Conservation (phyloP, 2,888 invertebrate species). For the Esperia sulphurella region DNA sequence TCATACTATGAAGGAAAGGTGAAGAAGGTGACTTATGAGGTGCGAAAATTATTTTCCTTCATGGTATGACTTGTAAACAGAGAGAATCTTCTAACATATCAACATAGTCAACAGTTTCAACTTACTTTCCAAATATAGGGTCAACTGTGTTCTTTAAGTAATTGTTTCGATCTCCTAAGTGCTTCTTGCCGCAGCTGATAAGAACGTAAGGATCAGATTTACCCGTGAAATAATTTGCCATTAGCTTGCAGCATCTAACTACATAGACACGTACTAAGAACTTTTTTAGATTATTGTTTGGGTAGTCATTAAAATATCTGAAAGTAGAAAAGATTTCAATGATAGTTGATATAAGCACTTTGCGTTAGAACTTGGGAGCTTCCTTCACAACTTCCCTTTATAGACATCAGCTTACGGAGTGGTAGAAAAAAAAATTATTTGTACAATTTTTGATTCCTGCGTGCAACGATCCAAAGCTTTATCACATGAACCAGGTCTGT, state of each 20-base stretch:
- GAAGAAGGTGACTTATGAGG: too few relatives aligned
- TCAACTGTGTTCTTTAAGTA: conserved; percentile 86
- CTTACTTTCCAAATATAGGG: conserved; percentile 89
- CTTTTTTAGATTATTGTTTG: conserved; percentile 79
- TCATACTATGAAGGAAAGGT: too few relatives aligned
- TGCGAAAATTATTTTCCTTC: too few relatives aligned
- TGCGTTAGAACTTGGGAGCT: too few relatives aligned
- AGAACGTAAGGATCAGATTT: conserved; percentile 89
- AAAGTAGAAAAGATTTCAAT: background rate
- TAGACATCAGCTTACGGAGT: background rate
- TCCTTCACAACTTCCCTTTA: too few relatives aligned
- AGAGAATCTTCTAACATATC: too few relatives aligned
- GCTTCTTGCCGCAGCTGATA: conserved; percentile 82
- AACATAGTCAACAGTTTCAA: too few relatives aligned
- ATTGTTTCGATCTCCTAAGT: conserved; percentile 81
- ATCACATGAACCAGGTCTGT: too few relatives aligned
- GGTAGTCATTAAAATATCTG: conserved; percentile 80
- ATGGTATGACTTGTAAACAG: too few relatives aligned
- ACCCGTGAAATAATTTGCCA: conserved; percentile 84
- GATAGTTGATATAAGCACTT: background rate
- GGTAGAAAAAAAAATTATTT: background rate
- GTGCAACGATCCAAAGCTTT: too few relatives aligned
- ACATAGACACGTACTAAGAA: conserved; percentile 88
- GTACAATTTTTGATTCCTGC: too few relatives aligned
- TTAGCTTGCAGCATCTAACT: conserved; percentile 84